A percentile compares a stretch with the other conserved stretches of the same genome.
phyloP scores from a whole-genome alignment of 2,888 invertebrate species.

The Chrysodeixis includens region DNA sequence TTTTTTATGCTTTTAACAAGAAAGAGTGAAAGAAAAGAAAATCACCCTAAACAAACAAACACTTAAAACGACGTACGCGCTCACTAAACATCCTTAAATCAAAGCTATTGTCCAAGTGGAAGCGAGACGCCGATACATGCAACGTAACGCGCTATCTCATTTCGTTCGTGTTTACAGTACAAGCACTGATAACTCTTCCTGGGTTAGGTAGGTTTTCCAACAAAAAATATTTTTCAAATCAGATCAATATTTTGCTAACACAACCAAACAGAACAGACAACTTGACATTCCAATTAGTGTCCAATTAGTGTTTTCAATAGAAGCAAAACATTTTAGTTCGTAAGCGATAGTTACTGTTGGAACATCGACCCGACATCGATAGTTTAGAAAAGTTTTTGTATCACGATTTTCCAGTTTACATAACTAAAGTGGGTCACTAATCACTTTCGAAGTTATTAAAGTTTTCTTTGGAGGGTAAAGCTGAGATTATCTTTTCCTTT shows the following conservation, averaged over 20 bases:
- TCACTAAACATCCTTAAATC: too few species aligned
- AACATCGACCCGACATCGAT: not conserved
- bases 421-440: conserved; percentile 4
- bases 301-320: conserved; percentile 14
- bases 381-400: conserved; percentile 1
- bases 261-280: not conserved
- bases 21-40: too few species aligned
- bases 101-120: too few species aligned
- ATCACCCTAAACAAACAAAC: too few species aligned
- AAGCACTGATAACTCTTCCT: too few species aligned
- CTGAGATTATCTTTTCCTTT: not conserved
- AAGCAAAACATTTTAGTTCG: conserved; percentile 11
- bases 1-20: too few species aligned
- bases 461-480: not conserved
- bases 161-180: too few species aligned
- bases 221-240: not conserved
- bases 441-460: not conserved
- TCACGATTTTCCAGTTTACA: not conserved
- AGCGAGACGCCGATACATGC: too few species aligned
- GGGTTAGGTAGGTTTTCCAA: not conserved
- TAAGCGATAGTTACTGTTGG: not conserved
- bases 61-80: too few species aligned
- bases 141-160: too few species aligned
- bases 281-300: conserved; percentile 13
- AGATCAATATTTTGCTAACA: conserved; percentile 5